phyloP scores from a whole-genome alignment of 1,140 invertebrate genomes.

The Pogonus chalceus region DNA sequence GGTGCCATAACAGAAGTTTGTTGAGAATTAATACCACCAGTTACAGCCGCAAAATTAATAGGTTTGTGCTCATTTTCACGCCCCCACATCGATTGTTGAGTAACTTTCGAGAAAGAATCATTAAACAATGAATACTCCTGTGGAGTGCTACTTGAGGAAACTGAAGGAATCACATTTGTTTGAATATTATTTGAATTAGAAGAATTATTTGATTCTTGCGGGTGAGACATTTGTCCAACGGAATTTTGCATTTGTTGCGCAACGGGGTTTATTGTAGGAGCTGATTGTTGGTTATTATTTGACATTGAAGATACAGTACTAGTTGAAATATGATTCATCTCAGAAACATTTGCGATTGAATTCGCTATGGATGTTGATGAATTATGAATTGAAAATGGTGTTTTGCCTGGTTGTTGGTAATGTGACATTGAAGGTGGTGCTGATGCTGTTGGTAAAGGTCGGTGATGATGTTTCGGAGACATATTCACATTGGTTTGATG shows the following conservation, averaged over 20 bases:
- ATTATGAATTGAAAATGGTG: constrained; percentile 19
- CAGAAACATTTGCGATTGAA: neutral
- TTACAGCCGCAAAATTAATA: constrained; percentile 65
- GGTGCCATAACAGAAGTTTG: constrained; percentile 26
- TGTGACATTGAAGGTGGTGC: constrained; percentile 35
- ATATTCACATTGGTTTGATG: constrained; percentile 15
- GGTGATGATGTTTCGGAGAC: constrained; percentile 42
- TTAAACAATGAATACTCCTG: constrained; percentile 73
- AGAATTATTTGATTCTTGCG: constrained; percentile 10
- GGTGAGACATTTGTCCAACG: constrained; percentile 15
- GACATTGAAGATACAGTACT: neutral
- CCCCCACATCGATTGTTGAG: constrained; percentile 53
- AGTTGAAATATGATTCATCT: neutral
- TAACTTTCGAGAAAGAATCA: constrained; percentile 53
- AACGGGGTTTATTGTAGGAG: constrained; percentile 9
- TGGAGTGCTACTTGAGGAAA: constrained; percentile 25
- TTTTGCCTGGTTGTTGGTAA: constrained; percentile 33
- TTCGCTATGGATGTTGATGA: constrained; percentile 9
- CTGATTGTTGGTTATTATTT: too few relatives aligned
- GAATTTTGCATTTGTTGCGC: constrained; percentile 22
- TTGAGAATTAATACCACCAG: constrained; percentile 45
- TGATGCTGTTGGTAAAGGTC: constrained; percentile 42
- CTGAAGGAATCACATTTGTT: constrained; percentile 1
- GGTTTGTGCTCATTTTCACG: constrained; percentile 56
- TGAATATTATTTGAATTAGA: neutral